Base-by-base conservation (phyloP, 1,140 invertebrate genomes). In the Drosophila nebulosa region DNA sequence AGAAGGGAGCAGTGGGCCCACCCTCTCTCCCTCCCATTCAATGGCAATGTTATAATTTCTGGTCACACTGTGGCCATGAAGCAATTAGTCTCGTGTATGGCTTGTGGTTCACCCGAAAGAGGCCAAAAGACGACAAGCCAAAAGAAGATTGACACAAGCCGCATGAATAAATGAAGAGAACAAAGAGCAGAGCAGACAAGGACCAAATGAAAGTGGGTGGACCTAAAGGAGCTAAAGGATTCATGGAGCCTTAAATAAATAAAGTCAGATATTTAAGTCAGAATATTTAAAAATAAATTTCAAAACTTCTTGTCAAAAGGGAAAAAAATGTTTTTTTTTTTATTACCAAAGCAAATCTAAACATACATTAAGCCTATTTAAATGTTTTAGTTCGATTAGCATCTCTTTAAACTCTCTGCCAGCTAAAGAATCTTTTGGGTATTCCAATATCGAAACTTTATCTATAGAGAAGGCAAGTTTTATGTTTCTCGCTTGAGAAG, bases 71-170 rank as follows among this genome's bases (percentile, higher is more conserved):
- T 32, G 55, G 64, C 55, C 55, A 24, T 26, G 7, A 5, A 16
- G 46, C 36, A 69, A 74, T 74, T 52, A 68, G 53, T 46, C 26
- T 35, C 53, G 6, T 32, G 55, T 9, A 39, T 22, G 21, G n/a
- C 7, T 3, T 59, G 56, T 14, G 35, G 32, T 35, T 39, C 12
- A 39, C 32, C 30, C 10, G 21, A 21, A 22, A n/a, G 26, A 30
- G 26, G 24, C 10, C 14, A 27, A 30, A 55, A 16, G 52, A 55
- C 24, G 26, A 18, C 39, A 42, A 46, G n/a, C 16, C 39, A 7
- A 46, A 46, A 3, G 39, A 18, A 30, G 24, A 55, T 18, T 55
- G 50, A 52, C 22, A 52, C 18, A 52, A 52, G 21, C 10, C 7
- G 4, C 4, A 52, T 46, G 39, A 46, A 46, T 46, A 46, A 46